Conservation (phyloP, 2,888 invertebrate genomes). For the Leptopilina drosophilae region DNA sequence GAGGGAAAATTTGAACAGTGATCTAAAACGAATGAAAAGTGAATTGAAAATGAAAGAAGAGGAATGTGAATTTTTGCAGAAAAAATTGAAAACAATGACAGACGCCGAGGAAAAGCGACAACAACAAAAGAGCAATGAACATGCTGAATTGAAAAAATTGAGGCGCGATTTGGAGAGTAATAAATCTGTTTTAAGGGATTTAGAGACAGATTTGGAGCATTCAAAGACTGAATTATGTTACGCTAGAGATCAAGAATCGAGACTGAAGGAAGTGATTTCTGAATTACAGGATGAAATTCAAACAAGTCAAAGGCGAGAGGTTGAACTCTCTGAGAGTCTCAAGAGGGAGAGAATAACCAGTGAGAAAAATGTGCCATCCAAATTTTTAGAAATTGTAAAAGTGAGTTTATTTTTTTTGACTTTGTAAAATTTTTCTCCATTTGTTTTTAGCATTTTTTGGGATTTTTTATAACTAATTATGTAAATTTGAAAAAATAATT, state of each 20-base stretch:
- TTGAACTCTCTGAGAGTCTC: conserved; percentile 61
- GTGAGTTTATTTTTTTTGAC: conserved; percentile 58
- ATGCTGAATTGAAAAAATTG: conserved; percentile 64
- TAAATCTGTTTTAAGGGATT: conserved; percentile 62
- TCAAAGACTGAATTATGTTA: conserved; percentile 64
- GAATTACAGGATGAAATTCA: conserved; percentile 64
- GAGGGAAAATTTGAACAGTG: conserved; percentile 78
- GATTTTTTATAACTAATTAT: background rate
- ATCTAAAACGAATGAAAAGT: conserved; percentile 77
- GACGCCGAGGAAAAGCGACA: conserved; percentile 69
- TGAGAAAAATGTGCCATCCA: conserved; percentile 66
- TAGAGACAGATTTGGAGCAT: conserved; percentile 63
- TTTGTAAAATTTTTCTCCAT: too few relatives aligned
- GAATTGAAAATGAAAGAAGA: conserved; percentile 79
- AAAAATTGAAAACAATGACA: conserved; percentile 75
- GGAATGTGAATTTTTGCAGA: conserved; percentile 79
- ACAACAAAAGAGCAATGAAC: conserved; percentile 62
- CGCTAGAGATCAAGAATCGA: conserved; percentile 72
- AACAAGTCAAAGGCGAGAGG: conserved; percentile 57
- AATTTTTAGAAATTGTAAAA: conserved; percentile 73
- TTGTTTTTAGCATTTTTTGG: too few relatives aligned
- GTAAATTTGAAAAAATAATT: background rate
- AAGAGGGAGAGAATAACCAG: conserved; percentile 68
- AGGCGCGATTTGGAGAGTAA: conserved; percentile 66
- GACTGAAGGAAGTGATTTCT: conserved; percentile 67